Evolutionary conservation across 1,140 invertebrate species (phyloP), one percentile per base, ranked within the genome.

Genomic region (Linepithema humile): DNA sequence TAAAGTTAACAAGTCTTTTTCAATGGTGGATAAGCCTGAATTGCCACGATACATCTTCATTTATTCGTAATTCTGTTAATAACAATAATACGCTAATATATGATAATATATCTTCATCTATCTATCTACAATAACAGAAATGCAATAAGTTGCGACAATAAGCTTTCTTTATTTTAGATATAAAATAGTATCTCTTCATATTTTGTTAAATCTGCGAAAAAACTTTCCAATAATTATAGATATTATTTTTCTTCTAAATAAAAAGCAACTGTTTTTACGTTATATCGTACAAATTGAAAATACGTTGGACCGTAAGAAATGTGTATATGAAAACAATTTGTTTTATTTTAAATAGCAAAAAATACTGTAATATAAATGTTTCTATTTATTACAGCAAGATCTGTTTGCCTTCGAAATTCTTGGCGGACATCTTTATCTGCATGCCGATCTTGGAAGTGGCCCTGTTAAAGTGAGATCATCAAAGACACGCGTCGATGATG

Each of bases 381-480:
- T 67, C 4, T 43, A 17, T 9, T 20, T 50, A 88, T 94, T 92
- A 1, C 95, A 98, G 96, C 96, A 96, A 60, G 98, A 99, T 92
- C 96, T 99, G 59, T 98, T 99, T 91, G 98, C 98, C 10, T 96
- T 99, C 85, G 99, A 99, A 94, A 95, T 99, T 83, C 95, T 99
- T 50, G 98, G 98, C 85, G 98, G 98, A 0, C 97, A 99, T 91
- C 96, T 99, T 64, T 99, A 98, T 92, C 96, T 99, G 17, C 97
- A 99, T 85, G 94, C 98, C 72, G 98, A 99, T 92, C 95, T 99
- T 20, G 98, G 98, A 0, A 98, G 98, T n/a, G 98, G 98, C 0
- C 96, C 97, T 0, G 96, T 98, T 0, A 97, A 98, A 90, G 96
- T 98, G 15, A 96, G 97, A 88, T 97, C 97, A 0, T 98, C 98